Base-by-base conservation (phyloP, 2,797 vertebrate species). In the Danio albolineatus region DNA sequence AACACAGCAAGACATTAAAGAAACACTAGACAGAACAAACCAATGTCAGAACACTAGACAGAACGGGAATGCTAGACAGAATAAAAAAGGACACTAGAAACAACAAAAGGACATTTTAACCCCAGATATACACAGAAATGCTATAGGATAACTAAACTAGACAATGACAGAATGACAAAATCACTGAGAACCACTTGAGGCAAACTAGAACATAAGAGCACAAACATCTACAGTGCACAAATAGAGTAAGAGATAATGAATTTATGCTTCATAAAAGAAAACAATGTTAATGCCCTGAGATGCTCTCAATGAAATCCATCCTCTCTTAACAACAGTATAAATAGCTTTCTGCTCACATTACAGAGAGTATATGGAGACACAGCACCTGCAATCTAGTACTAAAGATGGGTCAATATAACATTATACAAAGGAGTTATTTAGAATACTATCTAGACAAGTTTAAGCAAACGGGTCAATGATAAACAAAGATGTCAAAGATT, bases 151-250 rank as follows among this genome's bases (percentile, higher is more conserved):
- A n/a, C n/a, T n/a, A n/a, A n/a, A n/a, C n/a, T n/a, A n/a, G n/a
- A n/a, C n/a, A n/a, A n/a, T n/a, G n/a, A n/a, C n/a, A n/a, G n/a
- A n/a, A n/a, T n/a, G n/a, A n/a, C n/a, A n/a, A n/a, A n/a, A n/a
- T n/a, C n/a, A n/a, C n/a, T n/a, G n/a, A 70, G 39, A 59, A 65
- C 59, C 44, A 56, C 64, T 76, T 62, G 48, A 59, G 70, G 17
- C 10, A 67, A 61, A 12, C 41, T 41, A 13, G 56, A 39, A 49
- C 49, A 51, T n/a, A 62, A 48, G 70, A 36, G 14, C 39, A 44
- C 69, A 49, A 65, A 38, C 17, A 38, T 49, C 16, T 62, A 73
- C 41, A n/a, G n/a, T n/a, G n/a, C n/a, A 36, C n/a, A 49, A 41
- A 36, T 49, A 38, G 28, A 43, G 21, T 7, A 21, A 81, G 10